A percentile compares a stretch with the other conserved stretches of the same genome.
Evolutionary conservation across 30 jellyfish, hydroid and myxozoan species (phyloP).

Genomic region (Hydra vulgaris): DNA sequence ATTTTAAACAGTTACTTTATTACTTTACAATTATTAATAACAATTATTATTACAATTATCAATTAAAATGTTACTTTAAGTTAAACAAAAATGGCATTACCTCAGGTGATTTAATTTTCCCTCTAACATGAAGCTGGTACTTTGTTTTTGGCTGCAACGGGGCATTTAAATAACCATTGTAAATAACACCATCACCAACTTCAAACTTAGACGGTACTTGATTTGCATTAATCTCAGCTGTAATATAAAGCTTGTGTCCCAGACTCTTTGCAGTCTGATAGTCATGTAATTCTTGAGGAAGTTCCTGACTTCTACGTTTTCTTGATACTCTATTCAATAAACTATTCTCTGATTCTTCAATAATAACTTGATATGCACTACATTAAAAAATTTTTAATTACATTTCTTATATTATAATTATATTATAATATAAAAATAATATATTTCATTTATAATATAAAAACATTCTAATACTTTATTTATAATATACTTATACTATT

Average conservation of each 20-base stretch:
- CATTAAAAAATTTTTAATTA: no score
- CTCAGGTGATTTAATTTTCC: slow-evolving; percentile 9
- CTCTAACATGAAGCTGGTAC: slow-evolving; percentile 55
- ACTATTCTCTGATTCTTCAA: slow-evolving; percentile 19
- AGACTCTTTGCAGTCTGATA: slow-evolving; percentile 32
- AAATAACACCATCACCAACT: slow-evolving; percentile 55
- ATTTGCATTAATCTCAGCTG: slow-evolving; percentile 48
- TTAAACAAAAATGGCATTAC: no score
- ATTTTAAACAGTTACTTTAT: no score
- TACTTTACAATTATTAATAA: no score
- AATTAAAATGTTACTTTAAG: no score
- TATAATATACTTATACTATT: no score
- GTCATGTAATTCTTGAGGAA: slow-evolving; percentile 18
- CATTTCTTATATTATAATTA: no score
- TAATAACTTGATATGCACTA: slow-evolving; percentile 55
- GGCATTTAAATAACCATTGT: slow-evolving; percentile 53
- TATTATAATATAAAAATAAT: no score
- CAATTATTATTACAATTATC: no score
- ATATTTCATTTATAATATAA: no score
- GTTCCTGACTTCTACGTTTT: slow-evolving; percentile 22
- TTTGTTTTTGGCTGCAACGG: slow-evolving; percentile 51
- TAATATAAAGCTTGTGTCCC: slow-evolving; percentile 42
- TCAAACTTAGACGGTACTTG: slow-evolving; percentile 30
- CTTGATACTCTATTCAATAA: slow-evolving; percentile 15
- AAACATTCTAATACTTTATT: no score